Conservation (phyloP, 2,888 invertebrate species). For the Lycaena phlaeas region DNA sequence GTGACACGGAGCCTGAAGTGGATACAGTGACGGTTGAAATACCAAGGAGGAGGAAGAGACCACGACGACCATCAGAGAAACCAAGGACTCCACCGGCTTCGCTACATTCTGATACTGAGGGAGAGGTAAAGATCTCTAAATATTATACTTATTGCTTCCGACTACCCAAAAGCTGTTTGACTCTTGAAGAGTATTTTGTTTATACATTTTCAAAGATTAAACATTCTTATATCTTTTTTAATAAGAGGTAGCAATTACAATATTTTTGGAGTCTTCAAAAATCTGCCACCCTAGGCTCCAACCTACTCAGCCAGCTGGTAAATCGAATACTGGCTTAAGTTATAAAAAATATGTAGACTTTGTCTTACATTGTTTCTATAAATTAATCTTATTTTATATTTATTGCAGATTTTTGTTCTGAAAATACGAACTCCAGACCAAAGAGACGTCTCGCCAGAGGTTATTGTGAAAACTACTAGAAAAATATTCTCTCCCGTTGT, state of each 20-base stretch:
- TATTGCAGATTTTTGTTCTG: conserved; percentile 52
- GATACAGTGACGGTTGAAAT: conserved; percentile 68
- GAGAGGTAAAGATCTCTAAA: conserved; percentile 39
- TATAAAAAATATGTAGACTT: too few species aligned
- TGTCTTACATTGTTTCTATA: too few species aligned
- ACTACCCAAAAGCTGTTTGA: too few species aligned
- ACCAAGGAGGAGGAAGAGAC: conserved; percentile 58
- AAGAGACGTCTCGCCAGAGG: conserved; percentile 68
- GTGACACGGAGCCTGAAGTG: conserved; percentile 59
- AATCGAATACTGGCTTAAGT: too few species aligned
- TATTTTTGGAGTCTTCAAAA: too few species aligned
- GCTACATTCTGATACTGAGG: conserved; percentile 61
- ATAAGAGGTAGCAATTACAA: too few species aligned
- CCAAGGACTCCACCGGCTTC: conserved; percentile 59
- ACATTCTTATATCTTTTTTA: too few species aligned
- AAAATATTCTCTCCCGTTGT: conserved; percentile 84
- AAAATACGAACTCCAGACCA: conserved; percentile 56
- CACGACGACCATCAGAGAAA: conserved; percentile 53
- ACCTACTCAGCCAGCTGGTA: too few species aligned
- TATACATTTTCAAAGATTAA: too few species aligned
- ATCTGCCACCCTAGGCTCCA: too few species aligned
- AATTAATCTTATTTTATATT: too few species aligned
- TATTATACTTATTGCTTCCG: background rate
- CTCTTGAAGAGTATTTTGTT: too few species aligned
- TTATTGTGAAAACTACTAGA: conserved; percentile 85